phyloP scores from a whole-genome alignment of 2,888 invertebrate genomes.

The Onchidella celtica region DNA sequence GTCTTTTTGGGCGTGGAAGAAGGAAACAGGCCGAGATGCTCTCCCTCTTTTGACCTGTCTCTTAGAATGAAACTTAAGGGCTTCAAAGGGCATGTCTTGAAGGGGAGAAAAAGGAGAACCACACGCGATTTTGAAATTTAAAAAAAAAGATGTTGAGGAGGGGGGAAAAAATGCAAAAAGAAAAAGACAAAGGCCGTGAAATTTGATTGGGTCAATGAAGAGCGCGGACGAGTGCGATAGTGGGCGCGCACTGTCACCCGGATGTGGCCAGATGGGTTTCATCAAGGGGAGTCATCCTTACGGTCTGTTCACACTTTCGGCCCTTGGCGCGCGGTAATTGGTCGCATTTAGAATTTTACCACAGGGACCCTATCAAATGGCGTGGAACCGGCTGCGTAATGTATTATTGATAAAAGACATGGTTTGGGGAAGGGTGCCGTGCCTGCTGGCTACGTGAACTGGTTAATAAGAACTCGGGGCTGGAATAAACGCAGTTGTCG shows the following conservation, averaged over 20 bases:
- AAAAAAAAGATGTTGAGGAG: background rate
- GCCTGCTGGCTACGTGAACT: too few relatives aligned
- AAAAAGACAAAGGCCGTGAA: background rate
- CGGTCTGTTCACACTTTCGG: conserved; percentile 32
- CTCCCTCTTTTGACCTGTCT: too few relatives aligned
- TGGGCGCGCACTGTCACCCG: conserved; percentile 8
- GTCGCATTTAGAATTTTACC: conserved; percentile 1
- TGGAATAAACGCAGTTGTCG: too few relatives aligned
- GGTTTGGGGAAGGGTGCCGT: background rate
- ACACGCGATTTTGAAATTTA: background rate
- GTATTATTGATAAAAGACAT: conserved; percentile 24
- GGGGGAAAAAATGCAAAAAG: background rate
- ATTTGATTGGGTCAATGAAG: conserved; percentile 23
- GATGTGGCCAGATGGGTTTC: conserved; percentile 41
- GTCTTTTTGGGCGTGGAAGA: too few relatives aligned
- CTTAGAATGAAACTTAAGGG: too few relatives aligned
- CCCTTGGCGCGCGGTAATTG: conserved; percentile 9
- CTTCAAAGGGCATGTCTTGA: too few relatives aligned
- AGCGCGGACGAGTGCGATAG: conserved; percentile 7
- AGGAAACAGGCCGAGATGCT: too few relatives aligned
- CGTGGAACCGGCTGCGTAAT: conserved; percentile 1
- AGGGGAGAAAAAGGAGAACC: background rate
- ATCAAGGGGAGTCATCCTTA: conserved; percentile 28
- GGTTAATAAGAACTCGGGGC: too few relatives aligned
- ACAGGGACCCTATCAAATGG: conserved; percentile 1